Base-by-base conservation (phyloP, 2,888 invertebrate genomes). In the Amphimallon solstitiale region DNA sequence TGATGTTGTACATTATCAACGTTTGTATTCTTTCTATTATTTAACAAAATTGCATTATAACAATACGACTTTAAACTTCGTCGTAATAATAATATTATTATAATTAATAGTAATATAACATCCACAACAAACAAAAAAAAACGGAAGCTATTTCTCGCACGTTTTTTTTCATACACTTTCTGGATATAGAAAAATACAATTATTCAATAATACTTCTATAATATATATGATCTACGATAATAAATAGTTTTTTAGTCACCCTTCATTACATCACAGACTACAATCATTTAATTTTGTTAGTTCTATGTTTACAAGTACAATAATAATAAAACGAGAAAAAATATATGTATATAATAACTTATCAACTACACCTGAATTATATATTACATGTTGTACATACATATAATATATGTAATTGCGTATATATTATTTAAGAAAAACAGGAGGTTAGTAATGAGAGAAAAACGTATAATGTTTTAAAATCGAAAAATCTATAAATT, bases 251-350 rank as follows among this genome's bases (percentile, higher is more conserved):
- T 54, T 59, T 81, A 81, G 81, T 81, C 82, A 82, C 82, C 82
- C 80, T 81, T 76, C 79, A 77, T 74, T 79, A 80, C 80, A 82
- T 82, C 82, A 82, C 82, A 82, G 82, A 81, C 81, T 81, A 81
- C 81, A 80, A 76, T 76, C 76, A 76, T 77, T 77, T 76, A 74
- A 75, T 77, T 77, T 77, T 77, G 75, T 74, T 69, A 66, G 65
- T 69, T 70, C 67, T 65, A 70, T 59, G 46, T 51, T 68, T 68
- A 68, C 68, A 59, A 67, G 38, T 49, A 67, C 38, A 63, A 63
- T 40, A 61, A 49, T 61, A 66, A 67, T 56, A 67, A 70, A 70
- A 70, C 56, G 61, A 63, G 68, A 54, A 67, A 69, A 69, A 64
- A 45, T 21, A 19, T 45, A 59, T 19, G 49, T 40, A 62, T 54